Evolutionary conservation across 2,888 invertebrate species (phyloP).

Genomic region (Oligia latruncula): DNA sequence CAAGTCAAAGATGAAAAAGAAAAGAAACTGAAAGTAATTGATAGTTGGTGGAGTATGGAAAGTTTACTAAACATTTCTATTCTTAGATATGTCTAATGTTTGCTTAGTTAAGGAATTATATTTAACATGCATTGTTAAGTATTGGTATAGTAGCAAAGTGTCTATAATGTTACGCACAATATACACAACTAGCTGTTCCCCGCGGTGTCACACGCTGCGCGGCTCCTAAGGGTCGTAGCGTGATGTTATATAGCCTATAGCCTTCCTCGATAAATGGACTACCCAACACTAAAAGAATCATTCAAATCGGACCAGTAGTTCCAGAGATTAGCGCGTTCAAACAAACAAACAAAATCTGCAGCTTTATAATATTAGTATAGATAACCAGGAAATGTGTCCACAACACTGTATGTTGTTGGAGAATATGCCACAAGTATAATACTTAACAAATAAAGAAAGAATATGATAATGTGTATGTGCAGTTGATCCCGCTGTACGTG

Average conservation of each 20-base stretch:
- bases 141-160: background rate
- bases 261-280: too few relatives aligned
- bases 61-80: conserved; percentile 2
- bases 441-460: conserved; percentile 2
- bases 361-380: too few relatives aligned
- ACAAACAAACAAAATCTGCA: too few relatives aligned
- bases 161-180: background rate
- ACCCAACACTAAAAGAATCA: too few relatives aligned
- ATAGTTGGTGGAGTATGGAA: background rate
- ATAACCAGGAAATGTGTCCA: background rate
- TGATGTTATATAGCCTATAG: too few relatives aligned
- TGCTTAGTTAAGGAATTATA: too few relatives aligned
- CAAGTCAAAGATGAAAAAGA: background rate
- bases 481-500: conserved; percentile 95
- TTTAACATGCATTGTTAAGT: background rate
- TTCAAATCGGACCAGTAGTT: too few relatives aligned
- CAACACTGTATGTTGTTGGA: background rate
- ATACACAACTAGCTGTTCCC: too few relatives aligned
- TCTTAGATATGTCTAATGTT: background rate
- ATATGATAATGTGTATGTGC: conserved; percentile 44
- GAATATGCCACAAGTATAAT: background rate
- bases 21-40: background rate
- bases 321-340: too few relatives aligned
- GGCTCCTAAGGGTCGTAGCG: too few relatives aligned
- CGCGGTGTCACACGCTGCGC: too few relatives aligned